Conservation (phyloP, 2,113 vertebrate genomes). For the Heterochromis multidens region DNA sequence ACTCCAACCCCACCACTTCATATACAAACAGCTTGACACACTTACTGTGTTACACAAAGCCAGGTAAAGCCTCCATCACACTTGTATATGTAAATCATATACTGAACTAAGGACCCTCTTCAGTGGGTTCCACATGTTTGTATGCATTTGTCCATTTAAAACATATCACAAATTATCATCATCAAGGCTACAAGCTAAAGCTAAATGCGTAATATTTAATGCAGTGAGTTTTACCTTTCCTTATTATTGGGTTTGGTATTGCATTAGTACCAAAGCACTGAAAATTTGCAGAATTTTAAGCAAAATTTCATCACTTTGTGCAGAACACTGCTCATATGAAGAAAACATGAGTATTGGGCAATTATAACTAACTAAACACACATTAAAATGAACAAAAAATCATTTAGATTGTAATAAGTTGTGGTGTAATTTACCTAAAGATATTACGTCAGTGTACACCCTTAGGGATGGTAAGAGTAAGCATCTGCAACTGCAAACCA, state of each 20-base stretch:
- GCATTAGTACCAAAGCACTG: background rate
- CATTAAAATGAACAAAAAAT: background rate
- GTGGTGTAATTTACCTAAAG: background rate
- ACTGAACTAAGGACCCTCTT: background rate
- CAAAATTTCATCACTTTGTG: background rate
- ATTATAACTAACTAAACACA: background rate
- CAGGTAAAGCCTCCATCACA: background rate
- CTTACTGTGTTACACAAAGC: conserved; percentile 47
- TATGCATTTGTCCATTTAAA: background rate
- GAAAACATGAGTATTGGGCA: background rate
- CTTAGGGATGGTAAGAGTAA: background rate
- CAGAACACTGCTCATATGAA: background rate
- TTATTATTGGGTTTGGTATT: background rate
- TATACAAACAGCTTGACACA: conserved; percentile 16
- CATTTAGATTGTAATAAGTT: background rate
- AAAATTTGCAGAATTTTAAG: background rate
- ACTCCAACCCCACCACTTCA: background rate
- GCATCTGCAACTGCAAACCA: no score
- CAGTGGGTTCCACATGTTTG: background rate
- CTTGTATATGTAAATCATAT: background rate
- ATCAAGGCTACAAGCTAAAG: background rate
- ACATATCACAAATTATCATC: background rate
- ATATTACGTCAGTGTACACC: background rate
- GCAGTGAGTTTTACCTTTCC: background rate
- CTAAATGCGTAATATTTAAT: background rate